Evolutionary conservation across 2,888 invertebrate genomes (phyloP).

Genomic region (Eudiplozoon nipponicum): DNA sequence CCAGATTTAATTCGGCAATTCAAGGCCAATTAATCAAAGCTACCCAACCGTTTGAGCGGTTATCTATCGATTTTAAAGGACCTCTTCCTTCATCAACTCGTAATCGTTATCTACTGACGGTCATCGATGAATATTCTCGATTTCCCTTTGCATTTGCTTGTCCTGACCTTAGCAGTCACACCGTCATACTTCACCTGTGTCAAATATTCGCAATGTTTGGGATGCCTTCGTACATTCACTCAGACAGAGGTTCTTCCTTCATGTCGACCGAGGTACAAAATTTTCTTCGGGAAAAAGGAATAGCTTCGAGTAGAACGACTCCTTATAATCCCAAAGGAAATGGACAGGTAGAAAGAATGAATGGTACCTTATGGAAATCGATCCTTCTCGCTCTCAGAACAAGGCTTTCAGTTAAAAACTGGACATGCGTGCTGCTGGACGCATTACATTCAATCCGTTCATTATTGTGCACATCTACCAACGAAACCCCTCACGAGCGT

Average conservation of each 20-base stretch:
- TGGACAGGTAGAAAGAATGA: constrained; percentile 17
- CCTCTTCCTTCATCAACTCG: constrained; percentile 17
- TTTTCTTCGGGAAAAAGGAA: constrained; percentile 12
- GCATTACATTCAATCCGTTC: constrained; percentile 17
- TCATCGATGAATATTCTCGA: constrained; percentile 18
- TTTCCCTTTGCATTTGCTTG: constrained; percentile 18
- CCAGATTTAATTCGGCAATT: constrained; percentile 7
- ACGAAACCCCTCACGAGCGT: constrained; percentile 14
- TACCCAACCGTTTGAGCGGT: constrained; percentile 17
- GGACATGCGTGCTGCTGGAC: constrained; percentile 16
- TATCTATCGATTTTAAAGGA: constrained; percentile 18
- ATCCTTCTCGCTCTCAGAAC: constrained; percentile 14
- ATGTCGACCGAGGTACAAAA: constrained; percentile 17
- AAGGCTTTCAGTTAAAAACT: constrained; percentile 1
- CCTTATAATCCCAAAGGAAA: constrained; percentile 17
- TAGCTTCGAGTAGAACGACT: constrained; percentile 17
- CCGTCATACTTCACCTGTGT: constrained; percentile 15
- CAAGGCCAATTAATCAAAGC: constrained; percentile 17
- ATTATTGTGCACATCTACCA: constrained; percentile 16
- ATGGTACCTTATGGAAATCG: constrained; percentile 18
- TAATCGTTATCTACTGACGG: constrained; percentile 17
- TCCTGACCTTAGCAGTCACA: constrained; percentile 15
- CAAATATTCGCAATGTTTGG: constrained; percentile 18
- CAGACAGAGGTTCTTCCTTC: constrained; percentile 17
- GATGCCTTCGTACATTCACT: constrained; percentile 17